Conservation (phyloP, 1,140 invertebrate species). For the Solenopsis fugax region DNA sequence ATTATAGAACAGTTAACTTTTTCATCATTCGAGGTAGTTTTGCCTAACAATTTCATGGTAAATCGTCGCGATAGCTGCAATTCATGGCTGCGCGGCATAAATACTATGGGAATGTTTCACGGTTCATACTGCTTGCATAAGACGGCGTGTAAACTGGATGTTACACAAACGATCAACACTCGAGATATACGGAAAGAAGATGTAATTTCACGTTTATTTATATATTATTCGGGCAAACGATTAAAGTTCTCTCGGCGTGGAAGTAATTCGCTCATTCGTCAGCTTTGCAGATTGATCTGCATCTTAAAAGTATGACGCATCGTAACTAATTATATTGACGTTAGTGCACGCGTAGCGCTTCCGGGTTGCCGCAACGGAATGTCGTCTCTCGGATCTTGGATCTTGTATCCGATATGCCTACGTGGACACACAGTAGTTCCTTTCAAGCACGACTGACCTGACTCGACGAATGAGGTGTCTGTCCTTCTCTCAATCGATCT, state of each 20-base stretch:
- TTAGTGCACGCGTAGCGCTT: slow-evolving; percentile 52
- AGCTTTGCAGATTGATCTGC: slow-evolving; percentile 35
- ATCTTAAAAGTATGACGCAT: slow-evolving; percentile 60
- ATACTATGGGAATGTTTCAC: slow-evolving; percentile 24
- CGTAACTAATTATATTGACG: slow-evolving; percentile 70
- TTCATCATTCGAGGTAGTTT: slow-evolving; percentile 6
- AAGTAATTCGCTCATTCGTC: slow-evolving; percentile 37
- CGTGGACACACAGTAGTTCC: slow-evolving; percentile 63
- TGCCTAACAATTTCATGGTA: slow-evolving; percentile 18
- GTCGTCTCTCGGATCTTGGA: slow-evolving; percentile 67
- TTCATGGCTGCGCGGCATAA: not conserved
- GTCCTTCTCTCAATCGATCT: slow-evolving; percentile 9
- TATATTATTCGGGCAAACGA: slow-evolving; percentile 30
- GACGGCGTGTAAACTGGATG: slow-evolving; percentile 26
- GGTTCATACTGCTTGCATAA: not conserved
- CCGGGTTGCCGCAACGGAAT: slow-evolving; percentile 72
- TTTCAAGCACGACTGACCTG: slow-evolving; percentile 60
- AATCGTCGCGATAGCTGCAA: slow-evolving; percentile 7
- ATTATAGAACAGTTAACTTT: not conserved
- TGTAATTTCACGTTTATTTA: slow-evolving; percentile 52
- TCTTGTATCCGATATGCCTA: slow-evolving; percentile 50
- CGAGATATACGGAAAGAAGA: slow-evolving; percentile 14
- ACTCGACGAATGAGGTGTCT: slow-evolving; percentile 52
- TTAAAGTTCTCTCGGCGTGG: not conserved
- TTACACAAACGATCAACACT: slow-evolving; percentile 3